Base-by-base conservation (phyloP, 2,888 invertebrate genomes). In the Hipparchia semele region DNA sequence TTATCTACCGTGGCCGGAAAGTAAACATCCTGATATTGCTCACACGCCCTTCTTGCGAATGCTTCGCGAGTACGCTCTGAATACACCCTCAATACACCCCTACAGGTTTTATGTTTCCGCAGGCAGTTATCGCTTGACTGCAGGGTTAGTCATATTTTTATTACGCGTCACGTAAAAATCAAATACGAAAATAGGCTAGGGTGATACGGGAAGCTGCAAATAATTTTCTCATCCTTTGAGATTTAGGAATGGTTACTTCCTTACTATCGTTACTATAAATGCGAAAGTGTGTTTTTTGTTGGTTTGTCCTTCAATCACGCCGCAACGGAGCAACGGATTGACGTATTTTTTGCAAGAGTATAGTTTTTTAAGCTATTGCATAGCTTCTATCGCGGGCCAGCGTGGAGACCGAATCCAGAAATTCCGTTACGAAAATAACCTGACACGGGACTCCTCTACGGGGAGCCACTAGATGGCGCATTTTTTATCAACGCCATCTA, bases 111-210 rank as follows among this genome's bases (percentile, higher is more conserved):
- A 92, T 90, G 86, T 87, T 86, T 90, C 90, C 90, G 83, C 81
- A 82, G 84, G 83, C 86, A 87, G 88, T 88, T 87, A 88, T 87
- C 85, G 86, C 79, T 87, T 86, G 86, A 88, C 86, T 86, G 85
- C 81, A 81, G 84, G 80, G 83, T 84, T 84, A 82, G 87, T 90
- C 85, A 91, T 91, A 90, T 90, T 91, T 91, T 91, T 91, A 91
- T 90, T 90, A 87, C 89, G 78, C 79, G 80, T 79, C 80, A 84
- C 84, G 83, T 87, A 86, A 89, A 88, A 88, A 88, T 90, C 88
- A 87, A 84, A 84, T 87, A 85, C 84, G 83, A 83, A 82, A 81
- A 73, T 53, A 56, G 62, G 56, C 23, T 71, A n/a, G 60, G 69
- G 67, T 58, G 49, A 51, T 58, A 56, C 39, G 51, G 67, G 58